Base-by-base conservation (phyloP, 1,140 invertebrate species). In the Hermetia illucens region DNA sequence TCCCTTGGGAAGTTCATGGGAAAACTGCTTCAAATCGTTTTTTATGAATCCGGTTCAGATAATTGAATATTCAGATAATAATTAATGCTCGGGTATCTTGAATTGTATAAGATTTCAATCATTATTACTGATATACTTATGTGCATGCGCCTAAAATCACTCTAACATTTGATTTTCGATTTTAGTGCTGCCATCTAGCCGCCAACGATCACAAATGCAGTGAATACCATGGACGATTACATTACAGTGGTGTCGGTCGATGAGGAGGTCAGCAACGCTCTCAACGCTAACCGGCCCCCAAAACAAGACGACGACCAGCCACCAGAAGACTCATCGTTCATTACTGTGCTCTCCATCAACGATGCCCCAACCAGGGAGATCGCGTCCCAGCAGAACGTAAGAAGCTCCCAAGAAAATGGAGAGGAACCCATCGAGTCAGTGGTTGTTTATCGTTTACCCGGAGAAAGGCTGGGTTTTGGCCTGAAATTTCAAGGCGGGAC, bases 401-500 rank as follows among this genome's bases (percentile, higher is more conserved):
- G 44, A 41, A 21, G 10, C 10, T 13, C 9, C 21, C 13, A 17
- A 15, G 51, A 50, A 29, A 47, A 56, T 17, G 47, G 45, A 16
- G 16, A 16, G 8, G 10, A 12, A 10, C 30, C 33, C 12, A 69
- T 70, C 12, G 78, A 82, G 44, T 76, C 83, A 58, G 75, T 90
- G 13, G 66, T 78, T 22, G 78, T 91, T 8, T 84, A 82, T 48
- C 70, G 89, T 38, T 66, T 91, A 37, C 84, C 86, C 0, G 89
- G 88, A 0, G 89, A 92, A 58, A 72, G 85, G 27, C 63, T 95
- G 1, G 90, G 90, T 0, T 85, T 95, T 51, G 87, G 87, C 0
- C 62, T 94, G 1, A 87, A 89, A 55, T 92, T 95, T 55, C 87
- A 93, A 61, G 88, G 87, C 21, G 87, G 85, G 3, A 78, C 80